Evolutionary conservation across 2,888 invertebrate species (phyloP).

Genomic region (Zhengitettix transpicula): DNA sequence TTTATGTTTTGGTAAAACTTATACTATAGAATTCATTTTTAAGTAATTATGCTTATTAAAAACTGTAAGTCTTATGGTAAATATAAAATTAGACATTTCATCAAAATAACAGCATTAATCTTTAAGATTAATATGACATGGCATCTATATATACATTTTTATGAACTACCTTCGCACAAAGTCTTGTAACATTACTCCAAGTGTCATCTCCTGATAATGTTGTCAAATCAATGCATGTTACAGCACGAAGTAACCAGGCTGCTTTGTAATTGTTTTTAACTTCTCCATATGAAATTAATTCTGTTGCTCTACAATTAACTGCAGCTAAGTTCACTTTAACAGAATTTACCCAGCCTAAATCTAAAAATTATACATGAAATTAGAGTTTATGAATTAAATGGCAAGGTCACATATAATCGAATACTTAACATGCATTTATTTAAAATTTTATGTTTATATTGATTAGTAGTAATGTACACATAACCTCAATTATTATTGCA

Average conservation of each 20-base stretch:
- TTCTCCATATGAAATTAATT: constrained; percentile 23
- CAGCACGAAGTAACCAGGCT: constrained; percentile 64
- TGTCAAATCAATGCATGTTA: constrained; percentile 82
- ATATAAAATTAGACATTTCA: no score
- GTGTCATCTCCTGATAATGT: constrained; percentile 77
- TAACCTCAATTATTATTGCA: no score
- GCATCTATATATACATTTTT: background rate
- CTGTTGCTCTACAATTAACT: constrained; percentile 34
- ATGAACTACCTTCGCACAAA: constrained; percentile 56
- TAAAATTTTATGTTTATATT: no score
- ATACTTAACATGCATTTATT: no score
- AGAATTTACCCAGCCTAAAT: constrained; percentile 31
- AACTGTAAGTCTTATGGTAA: no score
- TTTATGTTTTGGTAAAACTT: no score
- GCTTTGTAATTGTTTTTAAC: constrained; percentile 35
- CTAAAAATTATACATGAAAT: constrained; percentile 17
- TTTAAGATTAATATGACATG: no score
- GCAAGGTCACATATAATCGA: no score
- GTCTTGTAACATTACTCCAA: constrained; percentile 52
- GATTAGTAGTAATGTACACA: no score
- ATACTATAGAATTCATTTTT: no score
- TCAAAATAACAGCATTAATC: no score
- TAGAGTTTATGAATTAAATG: background rate
- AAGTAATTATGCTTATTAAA: no score
- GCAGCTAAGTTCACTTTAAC: constrained; percentile 38